Evolutionary conservation across 2,797 vertebrate species (phyloP).

Genomic region (Crenichthys baileyi): DNA sequence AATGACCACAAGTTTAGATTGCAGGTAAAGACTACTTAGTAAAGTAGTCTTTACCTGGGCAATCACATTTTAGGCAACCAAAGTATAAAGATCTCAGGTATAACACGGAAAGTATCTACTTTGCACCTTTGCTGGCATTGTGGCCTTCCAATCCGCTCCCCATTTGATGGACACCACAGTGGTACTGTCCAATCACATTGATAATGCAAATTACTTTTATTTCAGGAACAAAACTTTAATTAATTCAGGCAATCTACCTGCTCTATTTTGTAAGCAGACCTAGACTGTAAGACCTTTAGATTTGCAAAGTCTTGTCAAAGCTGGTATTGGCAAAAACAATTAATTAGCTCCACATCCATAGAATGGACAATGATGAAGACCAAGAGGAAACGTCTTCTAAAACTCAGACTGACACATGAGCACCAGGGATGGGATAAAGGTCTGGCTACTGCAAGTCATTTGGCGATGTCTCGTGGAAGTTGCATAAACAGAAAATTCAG

Average conservation of each 20-base stretch:
- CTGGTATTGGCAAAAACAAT: background rate
- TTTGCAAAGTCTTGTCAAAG: background rate
- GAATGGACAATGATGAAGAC: background rate
- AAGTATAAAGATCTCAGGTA: no score
- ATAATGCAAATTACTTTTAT: background rate
- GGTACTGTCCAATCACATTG: background rate
- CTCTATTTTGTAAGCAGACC: background rate
- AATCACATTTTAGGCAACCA: no score
- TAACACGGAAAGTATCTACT: no score
- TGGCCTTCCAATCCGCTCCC: no score
- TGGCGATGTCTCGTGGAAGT: background rate
- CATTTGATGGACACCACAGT: no score
- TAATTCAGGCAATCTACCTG: background rate
- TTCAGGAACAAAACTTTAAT: background rate
- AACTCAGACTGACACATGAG: background rate
- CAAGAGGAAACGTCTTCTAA: background rate
- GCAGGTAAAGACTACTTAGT: no score
- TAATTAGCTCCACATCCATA: background rate
- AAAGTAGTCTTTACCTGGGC: no score
- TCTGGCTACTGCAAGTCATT: background rate
- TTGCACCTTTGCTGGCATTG: no score
- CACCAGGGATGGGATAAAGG: background rate
- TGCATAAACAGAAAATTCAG: background rate
- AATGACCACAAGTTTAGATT: no score
- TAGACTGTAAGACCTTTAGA: background rate